These are phyloP conservation scores for Phortica magna DNA, from an alignment of 2,888 invertebrate genomes.

Conservation along the genomic window DNA sequence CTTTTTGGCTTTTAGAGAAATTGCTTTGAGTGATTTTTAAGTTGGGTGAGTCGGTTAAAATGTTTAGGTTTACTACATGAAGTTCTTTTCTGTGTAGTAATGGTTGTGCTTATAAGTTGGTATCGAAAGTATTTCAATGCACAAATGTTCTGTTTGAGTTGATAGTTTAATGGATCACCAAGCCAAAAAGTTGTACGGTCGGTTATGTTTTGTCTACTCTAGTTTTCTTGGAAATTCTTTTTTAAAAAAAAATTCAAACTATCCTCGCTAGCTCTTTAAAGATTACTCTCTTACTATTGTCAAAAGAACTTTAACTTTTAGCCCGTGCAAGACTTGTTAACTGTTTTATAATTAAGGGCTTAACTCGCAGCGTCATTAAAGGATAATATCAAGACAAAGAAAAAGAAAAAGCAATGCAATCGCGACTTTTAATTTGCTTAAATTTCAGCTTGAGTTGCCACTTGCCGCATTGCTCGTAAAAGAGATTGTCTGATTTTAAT, in stretches of 20 bases:
- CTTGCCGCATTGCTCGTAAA: background rate
- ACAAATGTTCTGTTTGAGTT: too few species aligned
- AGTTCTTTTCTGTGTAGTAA: background rate
- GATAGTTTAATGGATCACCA: too few species aligned
- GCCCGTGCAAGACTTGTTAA: background rate
- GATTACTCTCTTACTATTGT: too few species aligned
- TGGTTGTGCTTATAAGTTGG: too few species aligned
- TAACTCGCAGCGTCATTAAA: constrained; percentile 65
- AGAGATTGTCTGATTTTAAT: background rate
- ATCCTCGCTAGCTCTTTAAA: too few species aligned
- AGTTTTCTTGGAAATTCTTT: too few species aligned
- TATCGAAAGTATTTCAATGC: too few species aligned
- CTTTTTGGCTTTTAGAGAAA: background rate
- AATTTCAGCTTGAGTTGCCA: background rate
- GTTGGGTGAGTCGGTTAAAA: background rate
- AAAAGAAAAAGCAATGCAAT: constrained; percentile 3
- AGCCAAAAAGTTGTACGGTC: too few species aligned
- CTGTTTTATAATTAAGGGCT: constrained; percentile 59
- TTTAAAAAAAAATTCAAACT: too few species aligned
- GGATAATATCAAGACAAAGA: constrained; percentile 50
- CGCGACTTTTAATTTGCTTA: constrained; percentile 18
- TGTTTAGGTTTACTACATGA: background rate
- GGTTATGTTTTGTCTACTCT: too few species aligned
- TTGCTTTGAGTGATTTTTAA: background rate
- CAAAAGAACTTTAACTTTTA: too few species aligned